Base-by-base conservation (phyloP, 1,140 invertebrate genomes). In the Neotoxoptera formosana region DNA sequence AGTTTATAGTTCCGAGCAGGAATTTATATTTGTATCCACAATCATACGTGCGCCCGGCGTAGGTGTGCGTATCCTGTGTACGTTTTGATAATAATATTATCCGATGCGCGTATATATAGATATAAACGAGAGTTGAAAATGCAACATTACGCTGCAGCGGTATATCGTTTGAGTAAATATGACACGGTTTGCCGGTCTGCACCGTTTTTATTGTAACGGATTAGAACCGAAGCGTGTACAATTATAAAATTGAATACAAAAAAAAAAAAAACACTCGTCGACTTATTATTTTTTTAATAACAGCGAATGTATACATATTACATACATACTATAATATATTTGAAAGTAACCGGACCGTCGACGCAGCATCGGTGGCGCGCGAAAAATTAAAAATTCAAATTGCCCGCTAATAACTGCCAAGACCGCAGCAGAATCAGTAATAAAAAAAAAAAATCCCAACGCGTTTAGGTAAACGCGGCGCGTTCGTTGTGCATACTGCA, bases 201-300 rank as follows among this genome's bases (percentile, higher is more conserved):
- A 25, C 7, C 36, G 36, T 23, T 45, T 45, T 67, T 30, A 67
- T 21, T 81, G 34, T 81, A 84, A 84, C 83, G 36, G 83, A 84
- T 45, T 30, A 45, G 23, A 84, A 84, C 23, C 83, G 83, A 36
- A 83, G 34, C 76, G 76, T 81, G 34, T 81, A 81, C 14, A 81
- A 81, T 81, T 34, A 81, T 81, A 81, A 36, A 34, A 81, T 20
- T 81, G 1, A 36, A 20, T 36, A 56, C 7, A 60, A 60, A 60
- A 67, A n/a, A 30, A 25, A 60, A 60, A 60, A 67, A n/a, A 30
- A 67, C 60, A n/a, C 60, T 67, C 30, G 30, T 67, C 30, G 60
- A 67, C 60, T 67, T 67, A 67, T 67, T 67, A 67, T 67, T 67
- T 60, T 67, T 67, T 67, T 67, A 67, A 67, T 67, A 67, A 67